Base-by-base conservation (phyloP, 2,113 vertebrate species). In the Amphiprion percula region DNA sequence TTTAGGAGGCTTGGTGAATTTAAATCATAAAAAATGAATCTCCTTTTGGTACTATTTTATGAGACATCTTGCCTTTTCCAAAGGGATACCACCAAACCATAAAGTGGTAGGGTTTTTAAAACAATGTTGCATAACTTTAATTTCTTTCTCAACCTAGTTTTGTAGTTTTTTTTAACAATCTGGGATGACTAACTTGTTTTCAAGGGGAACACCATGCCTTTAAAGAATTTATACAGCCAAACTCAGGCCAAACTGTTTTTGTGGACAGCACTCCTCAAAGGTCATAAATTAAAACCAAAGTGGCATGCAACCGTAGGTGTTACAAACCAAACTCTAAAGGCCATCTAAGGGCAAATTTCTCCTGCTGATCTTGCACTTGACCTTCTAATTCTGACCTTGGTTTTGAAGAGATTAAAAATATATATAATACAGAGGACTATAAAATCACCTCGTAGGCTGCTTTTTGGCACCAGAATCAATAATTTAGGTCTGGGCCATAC, bases 81-180 rank as follows among this genome's bases (percentile, higher is more conserved):
- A 83, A 91, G 77, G 90, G 86, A 90, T 84, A 92, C 91, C 92
- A 91, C 87, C 68, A 92, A 91, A 90, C 88, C 86, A 92, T 94
- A 88, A 94, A 93, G 86, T 73, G 58, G 71, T 83, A 90, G 65
- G 68, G 61, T 82, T 88, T 90, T 84, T 77, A 59, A 87, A 87
- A 91, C 77, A 87, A 63, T 74, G 84, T 94, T 95, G 70, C 88
- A 85, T 93, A 94, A 94, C 82, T 78, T 87, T 77, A 71, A 87
- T 87, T 76, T 87, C 67, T 76, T 39, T 80, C 37, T 67, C n/a
- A 68, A 88, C 66, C 76, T 74, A 76, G 63, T 86, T 88, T 85
- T 78, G 62, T 47, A 26, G 26, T 26, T 26, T 26, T 26, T 26
- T 26, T 26, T 26, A 56, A 71, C 68, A 75, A 70, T 79, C 64